These are phyloP conservation scores for Neosilurus hyrtlii DNA, from an alignment of 2,797 vertebrate species.

Conservation along the genomic window DNA sequence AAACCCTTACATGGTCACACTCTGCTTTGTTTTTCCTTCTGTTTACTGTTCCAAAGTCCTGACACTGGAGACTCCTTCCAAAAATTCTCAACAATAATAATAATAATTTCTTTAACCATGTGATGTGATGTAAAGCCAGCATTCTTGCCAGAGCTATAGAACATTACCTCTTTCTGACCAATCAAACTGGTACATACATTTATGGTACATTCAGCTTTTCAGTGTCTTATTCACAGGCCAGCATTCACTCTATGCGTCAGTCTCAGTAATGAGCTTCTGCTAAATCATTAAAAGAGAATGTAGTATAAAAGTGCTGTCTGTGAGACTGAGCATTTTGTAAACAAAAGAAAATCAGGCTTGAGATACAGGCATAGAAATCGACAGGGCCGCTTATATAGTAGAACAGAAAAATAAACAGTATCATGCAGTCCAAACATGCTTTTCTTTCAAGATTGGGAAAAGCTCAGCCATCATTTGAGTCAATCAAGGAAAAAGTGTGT, in stretches of 20 bases:
- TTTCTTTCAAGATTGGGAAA: constrained; percentile 7
- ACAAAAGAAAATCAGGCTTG: not conserved
- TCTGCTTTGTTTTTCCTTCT: not conserved
- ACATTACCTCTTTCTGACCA: not conserved
- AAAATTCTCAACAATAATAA: not conserved
- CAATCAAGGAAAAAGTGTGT: constrained; percentile 8
- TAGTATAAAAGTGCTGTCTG: not conserved
- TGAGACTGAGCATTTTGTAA: not conserved
- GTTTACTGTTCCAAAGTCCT: not conserved
- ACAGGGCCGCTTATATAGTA: not conserved
- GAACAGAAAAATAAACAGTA: not conserved
- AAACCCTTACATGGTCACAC: not conserved
- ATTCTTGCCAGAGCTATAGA: not conserved
- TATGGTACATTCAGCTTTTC: not conserved
- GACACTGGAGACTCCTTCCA: not conserved
- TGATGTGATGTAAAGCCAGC: not conserved
- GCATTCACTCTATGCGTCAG: not conserved
- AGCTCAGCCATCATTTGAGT: constrained; percentile 2
- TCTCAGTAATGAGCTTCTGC: not conserved
- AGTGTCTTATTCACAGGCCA: not conserved
- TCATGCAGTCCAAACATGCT: not conserved
- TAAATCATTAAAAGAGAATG: not conserved
- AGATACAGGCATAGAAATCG: not conserved
- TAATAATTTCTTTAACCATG: not conserved
- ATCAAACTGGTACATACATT: not conserved